Evolutionary conservation across 2,888 invertebrate species (phyloP), one percentile per base, ranked within the genome.

Genomic region (Synanthedon vespiformis): DNA sequence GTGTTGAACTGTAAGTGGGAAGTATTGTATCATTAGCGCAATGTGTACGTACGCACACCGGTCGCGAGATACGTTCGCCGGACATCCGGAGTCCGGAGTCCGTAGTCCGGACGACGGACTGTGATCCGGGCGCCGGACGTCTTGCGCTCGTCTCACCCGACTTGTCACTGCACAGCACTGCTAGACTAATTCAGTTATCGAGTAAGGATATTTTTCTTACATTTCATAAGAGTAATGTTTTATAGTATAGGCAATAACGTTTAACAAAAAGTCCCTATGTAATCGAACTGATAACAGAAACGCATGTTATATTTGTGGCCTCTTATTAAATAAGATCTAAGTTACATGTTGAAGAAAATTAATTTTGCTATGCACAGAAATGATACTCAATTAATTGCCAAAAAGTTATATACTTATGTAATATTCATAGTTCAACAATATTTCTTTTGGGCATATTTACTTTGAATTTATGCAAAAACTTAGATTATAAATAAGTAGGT

Each of bases 361-460:
- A 85, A 69, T 85, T 84, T 87, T 87, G 86, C 86, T 87, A 86
- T 88, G 88, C 87, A 88, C 87, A 87, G 82, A 87, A 86, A 88
- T 88, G 88, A 88, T 88, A 88, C 88, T 88, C 88, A 88, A 83
- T 88, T 84, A 86, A 88, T 88, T 88, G 88, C 88, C 88, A 88
- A 88, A 88, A 88, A 88, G 84, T 87, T 82, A 86, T 85, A 85
- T 86, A 76, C 80, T 34, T 34, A 34, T 34, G 34, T 34, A 34
- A 84, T 86, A 86, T 87, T 84, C 85, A 85, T 87, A 87, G 84
- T 83, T 87, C 82, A 85, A 85, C 84, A 86, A 84, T 86, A 85
- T 84, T 87, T 83, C 84, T 87, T 87, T 87, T 86, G 86, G 87
- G 87, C 87, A 86, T 86, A 86, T 86, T 82, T 87, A 86, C 84